Evolutionary conservation across 2,888 invertebrate species (phyloP).

Genomic region (Brassicogethes aeneus): DNA sequence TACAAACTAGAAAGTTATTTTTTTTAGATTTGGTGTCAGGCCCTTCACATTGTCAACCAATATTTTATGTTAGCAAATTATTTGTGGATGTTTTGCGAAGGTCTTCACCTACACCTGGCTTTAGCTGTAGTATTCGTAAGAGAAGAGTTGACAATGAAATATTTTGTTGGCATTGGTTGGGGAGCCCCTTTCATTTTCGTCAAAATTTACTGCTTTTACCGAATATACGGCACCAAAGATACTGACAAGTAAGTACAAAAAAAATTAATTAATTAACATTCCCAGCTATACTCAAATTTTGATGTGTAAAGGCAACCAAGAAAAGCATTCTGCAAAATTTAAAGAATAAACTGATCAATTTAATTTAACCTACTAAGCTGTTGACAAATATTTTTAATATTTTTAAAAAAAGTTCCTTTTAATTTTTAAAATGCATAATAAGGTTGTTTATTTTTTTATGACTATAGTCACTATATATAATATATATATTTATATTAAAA

Average conservation of each 20-base stretch:
- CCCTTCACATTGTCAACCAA: conserved; percentile 54
- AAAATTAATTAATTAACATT: too few relatives aligned
- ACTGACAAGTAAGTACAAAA: conserved; percentile 52
- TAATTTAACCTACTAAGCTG: too few relatives aligned
- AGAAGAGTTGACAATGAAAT: conserved; percentile 60
- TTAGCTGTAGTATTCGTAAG: conserved; percentile 71
- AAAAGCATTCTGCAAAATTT: too few relatives aligned
- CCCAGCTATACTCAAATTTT: too few relatives aligned
- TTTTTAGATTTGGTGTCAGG: conserved; percentile 60
- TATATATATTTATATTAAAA: too few relatives aligned
- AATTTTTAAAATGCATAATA: too few relatives aligned
- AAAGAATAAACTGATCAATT: too few relatives aligned
- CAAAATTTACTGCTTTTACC: conserved; percentile 37
- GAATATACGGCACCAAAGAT: conserved; percentile 42
- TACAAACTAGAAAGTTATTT: conserved; percentile 5
- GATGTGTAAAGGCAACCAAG: too few relatives aligned
- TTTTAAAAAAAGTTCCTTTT: too few relatives aligned
- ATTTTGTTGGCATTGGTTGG: conserved; percentile 64
- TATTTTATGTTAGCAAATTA: conserved; percentile 72
- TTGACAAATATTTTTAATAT: too few relatives aligned
- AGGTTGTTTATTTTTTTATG: too few relatives aligned
- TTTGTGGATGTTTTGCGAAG: conserved; percentile 81
- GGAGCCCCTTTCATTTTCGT: conserved; percentile 48
- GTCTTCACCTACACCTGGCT: conserved; percentile 64
- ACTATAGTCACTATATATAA: too few relatives aligned